A percentile compares a stretch with the other conserved stretches of the same genome.
Conservation (phyloP, 2,113 vertebrate species). For the Phylloscopus trochilus region DNA sequence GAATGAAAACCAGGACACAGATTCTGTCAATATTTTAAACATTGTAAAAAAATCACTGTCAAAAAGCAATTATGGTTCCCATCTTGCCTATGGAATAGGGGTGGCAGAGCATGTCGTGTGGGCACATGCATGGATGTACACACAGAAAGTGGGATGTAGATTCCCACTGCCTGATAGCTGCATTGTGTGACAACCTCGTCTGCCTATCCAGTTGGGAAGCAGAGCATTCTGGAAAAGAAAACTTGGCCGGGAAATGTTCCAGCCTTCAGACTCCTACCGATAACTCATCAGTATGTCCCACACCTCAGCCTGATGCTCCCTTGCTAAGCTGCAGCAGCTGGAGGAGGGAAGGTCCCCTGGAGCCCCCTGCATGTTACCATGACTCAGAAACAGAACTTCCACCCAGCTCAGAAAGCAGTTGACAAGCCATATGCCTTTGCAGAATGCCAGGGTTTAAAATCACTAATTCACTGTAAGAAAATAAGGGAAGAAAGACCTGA, state of each 20-base stretch:
- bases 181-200: accelerated
- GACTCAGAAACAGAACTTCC: neutral
- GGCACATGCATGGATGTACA: accelerated
- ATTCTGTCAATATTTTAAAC: neutral
- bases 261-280: neutral
- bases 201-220: neutral
- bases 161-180: neutral
- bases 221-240: neutral
- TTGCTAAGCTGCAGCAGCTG: neutral
- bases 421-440: neutral
- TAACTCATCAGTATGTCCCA: too few species aligned
- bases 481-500: neutral
- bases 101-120: accelerated
- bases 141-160: neutral
- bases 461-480: neutral
- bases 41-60: neutral
- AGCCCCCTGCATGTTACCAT: neutral
- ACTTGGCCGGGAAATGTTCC: neutral
- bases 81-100: neutral
- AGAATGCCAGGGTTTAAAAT: neutral
- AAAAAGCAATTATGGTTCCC: neutral
- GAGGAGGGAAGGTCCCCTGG: neutral
- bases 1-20: neutral
- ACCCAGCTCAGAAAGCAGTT: neutral
- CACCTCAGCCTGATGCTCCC: accelerated